Base-by-base conservation (phyloP, 2,797 vertebrate species). In the Acipenser ruthenus region DNA sequence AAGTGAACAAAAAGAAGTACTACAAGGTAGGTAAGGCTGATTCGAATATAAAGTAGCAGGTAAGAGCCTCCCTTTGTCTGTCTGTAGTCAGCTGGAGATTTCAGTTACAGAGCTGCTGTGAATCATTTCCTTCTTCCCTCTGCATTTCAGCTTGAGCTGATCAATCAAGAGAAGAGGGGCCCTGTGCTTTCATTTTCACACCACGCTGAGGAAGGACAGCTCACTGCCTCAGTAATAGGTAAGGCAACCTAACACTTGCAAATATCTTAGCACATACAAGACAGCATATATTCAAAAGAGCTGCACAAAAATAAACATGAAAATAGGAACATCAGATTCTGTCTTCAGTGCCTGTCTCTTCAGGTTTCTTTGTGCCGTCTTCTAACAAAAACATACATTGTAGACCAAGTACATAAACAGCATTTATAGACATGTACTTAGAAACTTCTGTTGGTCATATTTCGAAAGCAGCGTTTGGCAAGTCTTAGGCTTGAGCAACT, bases 101-200 rank as follows among this genome's bases (percentile, higher is more conserved):
- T 83, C 73, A 23, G 83, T 82, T 79, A 74, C 73, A 71, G 69
- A 64, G 68, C 71, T 73, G 71, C 48, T 72, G 79, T 83, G 83
- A 84, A 79, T 84, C 80, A 82, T 69, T 86, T 87, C 85, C 86
- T 84, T 79, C 72, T 67, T 60, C 66, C 60, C 49, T 48, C 62
- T 63, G 67, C 62, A 15, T 8, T 77, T 73, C 67, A 77, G 79
- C 71, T 75, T 71, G 75, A 51, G 72, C 72, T 76, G 73, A 81
- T 78, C 80, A 77, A 75, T 82, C 79, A 77, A 67, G 64, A 70
- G 59, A 74, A 18, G 50, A 76, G 23, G 23, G 23, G 65, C 72
- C 79, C 77, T 72, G 18, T 56, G 49, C 77, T 80, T 68, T 69
- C 62, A 80, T 79, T 79, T 79, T 78, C 82, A 80, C 83, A 81